phyloP scores from a whole-genome alignment of 2,888 invertebrate species.

The Drosophila nr. fundita region DNA sequence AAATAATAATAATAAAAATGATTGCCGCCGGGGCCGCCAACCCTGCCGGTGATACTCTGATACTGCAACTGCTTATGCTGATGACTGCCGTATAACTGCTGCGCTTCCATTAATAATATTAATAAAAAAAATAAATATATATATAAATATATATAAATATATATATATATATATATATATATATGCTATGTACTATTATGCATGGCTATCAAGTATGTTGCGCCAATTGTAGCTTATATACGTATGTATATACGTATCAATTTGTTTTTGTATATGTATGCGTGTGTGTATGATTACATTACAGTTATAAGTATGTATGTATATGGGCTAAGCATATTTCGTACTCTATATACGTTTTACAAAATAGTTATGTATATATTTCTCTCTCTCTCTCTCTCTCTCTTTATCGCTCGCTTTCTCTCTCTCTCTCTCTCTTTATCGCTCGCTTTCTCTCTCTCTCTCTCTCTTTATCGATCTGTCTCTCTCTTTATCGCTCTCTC shows the following conservation, averaged over 20 bases:
- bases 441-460: neutral
- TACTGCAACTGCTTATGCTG: no score
- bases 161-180: constrained; percentile 16
- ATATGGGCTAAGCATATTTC: constrained; percentile 54
- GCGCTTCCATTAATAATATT: no score
- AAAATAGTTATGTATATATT: constrained; percentile 61
- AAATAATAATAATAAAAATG: no score
- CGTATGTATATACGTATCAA: constrained; percentile 15
- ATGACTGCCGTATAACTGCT: no score
- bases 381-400: neutral
- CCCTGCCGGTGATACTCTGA: no score
- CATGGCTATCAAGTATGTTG: constrained; percentile 40
- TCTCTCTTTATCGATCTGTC: neutral
- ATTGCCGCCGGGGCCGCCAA: no score
- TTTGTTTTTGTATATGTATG: constrained; percentile 30
- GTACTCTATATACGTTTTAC: constrained; percentile 64
- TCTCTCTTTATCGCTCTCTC: neutral
- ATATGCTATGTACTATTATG: constrained; percentile 15
- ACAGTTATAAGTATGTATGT: constrained; percentile 54
- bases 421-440: constrained; percentile 5
- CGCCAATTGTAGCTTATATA: constrained; percentile 22
- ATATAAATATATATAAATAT: constrained; percentile 10
- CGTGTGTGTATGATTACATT: constrained; percentile 36
- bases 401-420: constrained; percentile 6
- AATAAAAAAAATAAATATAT: no score